phyloP scores from a whole-genome alignment of 2,797 vertebrate species.

The Galaxias olidus region DNA sequence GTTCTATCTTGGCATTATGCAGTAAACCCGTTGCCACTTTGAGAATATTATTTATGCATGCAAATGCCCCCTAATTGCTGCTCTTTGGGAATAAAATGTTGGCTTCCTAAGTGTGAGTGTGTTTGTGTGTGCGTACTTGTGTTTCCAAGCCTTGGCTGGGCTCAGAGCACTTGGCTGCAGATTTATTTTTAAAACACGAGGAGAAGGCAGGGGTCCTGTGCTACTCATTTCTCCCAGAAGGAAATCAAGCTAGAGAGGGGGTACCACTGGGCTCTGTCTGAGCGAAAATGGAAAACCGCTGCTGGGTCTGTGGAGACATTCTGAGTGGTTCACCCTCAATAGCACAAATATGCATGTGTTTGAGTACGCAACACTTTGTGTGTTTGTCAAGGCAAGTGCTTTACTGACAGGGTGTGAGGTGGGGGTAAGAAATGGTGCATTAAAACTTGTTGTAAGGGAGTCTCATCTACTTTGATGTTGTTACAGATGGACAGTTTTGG shows the following conservation, averaged over 20 bases:
- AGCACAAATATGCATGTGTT: not conserved
- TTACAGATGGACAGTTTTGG: too few relatives aligned
- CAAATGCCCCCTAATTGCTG: slow-evolving; percentile 25
- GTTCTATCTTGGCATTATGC: not conserved
- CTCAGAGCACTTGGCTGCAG: slow-evolving; percentile 11
- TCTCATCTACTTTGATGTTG: too few relatives aligned
- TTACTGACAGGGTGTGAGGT: too few relatives aligned
- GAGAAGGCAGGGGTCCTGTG: not conserved
- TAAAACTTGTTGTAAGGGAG: too few relatives aligned
- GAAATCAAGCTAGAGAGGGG: not conserved
- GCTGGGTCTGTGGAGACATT: not conserved
- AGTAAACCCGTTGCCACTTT: slow-evolving; percentile 17
- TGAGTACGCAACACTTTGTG: not conserved
- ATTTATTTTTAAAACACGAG: slow-evolving; percentile 22
- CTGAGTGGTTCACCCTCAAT: not conserved
- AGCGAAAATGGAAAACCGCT: not conserved
- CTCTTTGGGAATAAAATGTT: slow-evolving; percentile 22
- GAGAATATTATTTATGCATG: slow-evolving; percentile 19
- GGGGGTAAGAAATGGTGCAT: too few relatives aligned
- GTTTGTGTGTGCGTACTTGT: not conserved
- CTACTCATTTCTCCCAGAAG: not conserved
- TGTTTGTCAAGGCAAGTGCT: not conserved
- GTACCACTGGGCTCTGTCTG: not conserved
- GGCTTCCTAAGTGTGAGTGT: slow-evolving; percentile 7
- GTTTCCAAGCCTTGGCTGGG: not conserved